Base-by-base conservation (phyloP, 1,140 invertebrate genomes). In the Bombus difficillimus region DNA sequence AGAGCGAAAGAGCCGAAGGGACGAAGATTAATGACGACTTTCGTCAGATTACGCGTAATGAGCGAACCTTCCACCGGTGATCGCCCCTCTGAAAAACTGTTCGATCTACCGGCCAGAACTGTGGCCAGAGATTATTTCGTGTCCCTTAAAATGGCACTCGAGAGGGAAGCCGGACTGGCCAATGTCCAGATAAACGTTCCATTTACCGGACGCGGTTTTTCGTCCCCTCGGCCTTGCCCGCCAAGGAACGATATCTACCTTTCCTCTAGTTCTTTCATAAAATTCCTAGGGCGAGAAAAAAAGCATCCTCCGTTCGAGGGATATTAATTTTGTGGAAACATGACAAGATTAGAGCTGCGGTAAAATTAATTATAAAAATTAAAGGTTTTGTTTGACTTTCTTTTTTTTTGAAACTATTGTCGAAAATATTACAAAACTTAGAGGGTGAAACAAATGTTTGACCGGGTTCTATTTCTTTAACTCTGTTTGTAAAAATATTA, bases 41-140 rank as follows among this genome's bases (percentile, higher is more conserved):
- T 82, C 73, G 85, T 89, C 88, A 86, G 87, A 89, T 89, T 89
- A 88, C 87, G 88, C 83, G 84, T 88, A 89, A 88, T 86, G 87
- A 89, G 87, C 83, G 73, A n/a, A 25, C 22, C 6, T 34, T 25
- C 28, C 10, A 22, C 2, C 2, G 57, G 39, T 3, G 69, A 81
- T 64, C 41, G n/a, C 10, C 25, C 6, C 4, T 66, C 22, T 57
- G 75, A 84, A 84, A 84, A 84, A 80, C 76, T 13, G 66, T 84
- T 79, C 83, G 75, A 79, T 59, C 76, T 9, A 12, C 6, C 64
- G 9, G 10, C 41, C 59, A n/a, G 25, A 57, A 69, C 81, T 39
- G 83, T 32, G 77, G 18, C 43, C 77, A 85, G 57, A 85, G 83
- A 85, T 85, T 80, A 85, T 85, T 85, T 80, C 77, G 68, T 73